A percentile compares a stretch with the other conserved stretches of the same genome.
These are phyloP conservation scores for Choristoneura fumiferana DNA, from an alignment of 1,140 invertebrate species.

Conservation along the genomic window DNA sequence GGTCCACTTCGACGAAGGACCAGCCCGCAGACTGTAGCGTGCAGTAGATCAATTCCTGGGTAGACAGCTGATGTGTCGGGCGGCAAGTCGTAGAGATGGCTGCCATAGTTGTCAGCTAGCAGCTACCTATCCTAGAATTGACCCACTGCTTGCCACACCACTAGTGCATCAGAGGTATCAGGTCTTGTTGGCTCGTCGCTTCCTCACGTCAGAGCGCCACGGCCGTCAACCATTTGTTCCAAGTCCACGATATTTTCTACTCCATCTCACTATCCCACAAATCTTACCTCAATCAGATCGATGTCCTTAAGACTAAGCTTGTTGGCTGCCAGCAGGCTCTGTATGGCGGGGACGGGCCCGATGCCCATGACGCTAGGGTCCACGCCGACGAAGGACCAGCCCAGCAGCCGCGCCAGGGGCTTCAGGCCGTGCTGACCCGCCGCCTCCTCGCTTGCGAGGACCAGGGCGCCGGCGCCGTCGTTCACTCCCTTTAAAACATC, in stretches of 20 bases:
- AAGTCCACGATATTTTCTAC: too few relatives aligned
- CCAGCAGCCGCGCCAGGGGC: slow-evolving; percentile 87
- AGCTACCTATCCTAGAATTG: too few relatives aligned
- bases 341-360: slow-evolving; percentile 95
- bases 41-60: too few relatives aligned
- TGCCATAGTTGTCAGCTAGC: too few relatives aligned
- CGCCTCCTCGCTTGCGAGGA: slow-evolving; percentile 95
- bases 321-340: slow-evolving; percentile 85
- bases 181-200: slow-evolving; percentile 88
- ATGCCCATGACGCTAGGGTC: slow-evolving; percentile 95
- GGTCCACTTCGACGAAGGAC: slow-evolving; percentile 89
- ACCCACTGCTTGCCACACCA: too few relatives aligned
- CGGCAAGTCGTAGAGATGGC: too few relatives aligned
- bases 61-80: too few relatives aligned
- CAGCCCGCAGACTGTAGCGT: slow-evolving; percentile 87
- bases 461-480: slow-evolving; percentile 95
- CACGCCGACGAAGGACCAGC: slow-evolving; percentile 88
- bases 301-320: slow-evolving; percentile 91
- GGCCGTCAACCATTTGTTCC: too few relatives aligned
- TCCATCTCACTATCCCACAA: not conserved
- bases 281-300: slow-evolving; percentile 93
- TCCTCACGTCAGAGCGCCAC: slow-evolving; percentile 93
- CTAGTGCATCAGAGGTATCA: slow-evolving; percentile 89
- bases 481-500: slow-evolving; percentile 89
- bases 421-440: slow-evolving; percentile 89